Percentiles rank a stretch among this genome's conserved stretches.
Conservation (phyloP, 2,113 vertebrate species). For the Crotalus viridis region DNA sequence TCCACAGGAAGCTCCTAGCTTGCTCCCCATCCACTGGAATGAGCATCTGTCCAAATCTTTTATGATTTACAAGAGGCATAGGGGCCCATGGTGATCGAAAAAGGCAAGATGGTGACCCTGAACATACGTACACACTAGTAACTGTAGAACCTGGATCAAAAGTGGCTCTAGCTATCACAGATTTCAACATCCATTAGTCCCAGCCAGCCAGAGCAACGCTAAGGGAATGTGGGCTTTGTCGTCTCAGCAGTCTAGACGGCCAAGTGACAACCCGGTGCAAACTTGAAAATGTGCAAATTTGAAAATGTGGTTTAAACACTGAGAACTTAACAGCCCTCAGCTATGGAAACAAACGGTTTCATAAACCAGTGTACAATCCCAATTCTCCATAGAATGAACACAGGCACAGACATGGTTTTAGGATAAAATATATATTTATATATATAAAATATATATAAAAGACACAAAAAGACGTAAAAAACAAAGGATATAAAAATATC, state of each 20-base stretch:
- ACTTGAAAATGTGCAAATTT: not conserved
- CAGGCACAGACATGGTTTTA: not conserved
- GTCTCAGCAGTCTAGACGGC: not conserved
- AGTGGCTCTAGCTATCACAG: not conserved
- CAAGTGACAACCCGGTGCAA: not conserved
- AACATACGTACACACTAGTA: not conserved
- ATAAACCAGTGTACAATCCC: not conserved
- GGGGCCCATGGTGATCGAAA: not conserved
- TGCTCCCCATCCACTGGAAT: not conserved
- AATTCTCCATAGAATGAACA: not conserved
- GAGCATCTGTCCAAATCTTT: not conserved
- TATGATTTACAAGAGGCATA: not conserved
- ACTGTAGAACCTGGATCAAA: not conserved
- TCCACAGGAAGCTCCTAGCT: not conserved
- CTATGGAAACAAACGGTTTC: not conserved
- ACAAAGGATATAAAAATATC: slow-evolving; percentile 4
- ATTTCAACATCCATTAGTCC: not conserved
- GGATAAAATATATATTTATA: slow-evolving; percentile 30
- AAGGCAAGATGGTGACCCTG: not conserved
- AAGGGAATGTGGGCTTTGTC: not conserved
- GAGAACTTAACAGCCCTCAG: not conserved
- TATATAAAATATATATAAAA: slow-evolving; percentile 21
- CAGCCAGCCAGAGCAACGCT: not conserved
- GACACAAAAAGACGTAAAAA: slow-evolving; percentile 7
- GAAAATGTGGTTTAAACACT: not conserved